phyloP scores from a whole-genome alignment of 2,888 invertebrate genomes.

The Altica lythri region DNA sequence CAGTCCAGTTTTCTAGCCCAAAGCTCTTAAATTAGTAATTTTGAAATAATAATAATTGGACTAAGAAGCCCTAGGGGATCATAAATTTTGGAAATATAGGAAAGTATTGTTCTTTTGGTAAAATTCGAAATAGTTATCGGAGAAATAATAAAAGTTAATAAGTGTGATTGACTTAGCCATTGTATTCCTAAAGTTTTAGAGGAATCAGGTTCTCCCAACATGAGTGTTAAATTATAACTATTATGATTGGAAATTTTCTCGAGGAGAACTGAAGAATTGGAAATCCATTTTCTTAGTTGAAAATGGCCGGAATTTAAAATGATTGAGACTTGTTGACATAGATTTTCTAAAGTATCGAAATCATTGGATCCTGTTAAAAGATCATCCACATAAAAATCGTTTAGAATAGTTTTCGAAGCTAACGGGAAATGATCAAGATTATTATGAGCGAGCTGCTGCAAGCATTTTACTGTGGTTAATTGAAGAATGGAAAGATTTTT shows the following conservation, averaged over 20 bases:
- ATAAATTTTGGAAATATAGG: slow-evolving; percentile 7
- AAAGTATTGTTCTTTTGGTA: slow-evolving; percentile 11
- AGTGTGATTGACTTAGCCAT: not conserved
- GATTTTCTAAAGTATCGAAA: not conserved
- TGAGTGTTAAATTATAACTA: not conserved
- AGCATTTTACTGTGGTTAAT: slow-evolving; percentile 13
- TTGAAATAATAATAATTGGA: slow-evolving; percentile 13
- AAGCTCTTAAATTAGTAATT: slow-evolving; percentile 11
- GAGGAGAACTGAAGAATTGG: not conserved
- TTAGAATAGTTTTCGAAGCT: slow-evolving; percentile 15
- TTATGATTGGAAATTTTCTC: not conserved
- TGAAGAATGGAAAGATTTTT: slow-evolving; percentile 5
- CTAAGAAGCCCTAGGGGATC: slow-evolving; percentile 11
- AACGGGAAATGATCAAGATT: slow-evolving; percentile 2
- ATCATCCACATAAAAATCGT: slow-evolving; percentile 17
- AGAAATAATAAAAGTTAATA: not conserved
- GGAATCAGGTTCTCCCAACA: slow-evolving; percentile 6
- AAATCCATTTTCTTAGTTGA: slow-evolving; percentile 17
- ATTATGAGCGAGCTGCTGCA: slow-evolving; percentile 11
- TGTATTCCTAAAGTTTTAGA: slow-evolving; percentile 16
- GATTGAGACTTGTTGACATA: slow-evolving; percentile 3
- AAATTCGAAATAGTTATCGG: not conserved
- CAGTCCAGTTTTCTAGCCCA: not conserved
- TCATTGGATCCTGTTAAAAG: slow-evolving; percentile 15
- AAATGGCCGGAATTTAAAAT: slow-evolving; percentile 15